Base-by-base conservation (phyloP, 2,113 vertebrate genomes). In the Turdus rufiventris region DNA sequence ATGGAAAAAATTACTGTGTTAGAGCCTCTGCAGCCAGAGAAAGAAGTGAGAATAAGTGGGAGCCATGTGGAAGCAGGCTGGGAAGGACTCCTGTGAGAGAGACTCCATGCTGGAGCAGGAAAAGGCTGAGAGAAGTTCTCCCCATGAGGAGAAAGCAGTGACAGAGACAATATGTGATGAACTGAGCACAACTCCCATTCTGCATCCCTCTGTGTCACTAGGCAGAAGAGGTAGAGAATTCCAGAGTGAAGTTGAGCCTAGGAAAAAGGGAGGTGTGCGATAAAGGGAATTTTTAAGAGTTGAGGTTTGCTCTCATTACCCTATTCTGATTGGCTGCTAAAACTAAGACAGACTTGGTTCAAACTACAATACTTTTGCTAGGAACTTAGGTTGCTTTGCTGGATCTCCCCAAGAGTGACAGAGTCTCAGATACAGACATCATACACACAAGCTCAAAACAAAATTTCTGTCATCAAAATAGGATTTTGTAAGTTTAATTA, bases 291-390 rank as follows among this genome's bases (percentile, higher is more conserved):
- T 86, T 68, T 68, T 53, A 68, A 77, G 8, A 33, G 61, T 23
- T 68, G 8, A 10, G 2, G 10, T 24, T 45, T 0, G 0, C 51
- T 58, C 33, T 45, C 45, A 43, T 68, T 43, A 43, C 14, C 5
- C 5, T 43, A 15, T 72, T 18, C 9, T 43, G 14, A 34, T 0
- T 67, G 45, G 12, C 13, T 43, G 6, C 24, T 76, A 48, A 40
- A 63, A 62, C 57, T 23, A 12, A 31, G 9, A n/a, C 15, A 34
- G 43, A 85, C 29, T 20, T 66, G 7, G 15, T 87, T 61, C 38
- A 34, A 74, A 79, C 7, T 6, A 42, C 24, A 13, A 4, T 31
- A 18, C 3, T 63, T 75, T 78, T 42, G 9, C 24, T 71, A 38
- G 54, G 28, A 90, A 54, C 21, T 36, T 24, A 85, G 28, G n/a